A percentile compares a stretch with the other conserved stretches of the same genome.
These are phyloP conservation scores for Cynopterus brachyotis DNA, from an alignment of 2,113 vertebrate species.

Conservation along the genomic window DNA sequence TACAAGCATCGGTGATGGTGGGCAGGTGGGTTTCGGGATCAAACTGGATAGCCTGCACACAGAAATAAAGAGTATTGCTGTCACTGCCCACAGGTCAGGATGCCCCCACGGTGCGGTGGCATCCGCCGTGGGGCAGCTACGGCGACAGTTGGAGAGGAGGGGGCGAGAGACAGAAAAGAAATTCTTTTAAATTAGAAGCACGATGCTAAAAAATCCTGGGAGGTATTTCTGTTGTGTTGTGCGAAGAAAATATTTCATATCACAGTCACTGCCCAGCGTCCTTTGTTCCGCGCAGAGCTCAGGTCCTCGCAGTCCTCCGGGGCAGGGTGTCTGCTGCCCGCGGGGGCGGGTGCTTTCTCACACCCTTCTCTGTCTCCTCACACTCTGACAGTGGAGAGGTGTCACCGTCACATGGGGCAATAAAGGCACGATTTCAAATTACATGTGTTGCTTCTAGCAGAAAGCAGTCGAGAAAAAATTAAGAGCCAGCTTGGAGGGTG, in stretches of 20 bases:
- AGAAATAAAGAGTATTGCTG: constrained; percentile 78
- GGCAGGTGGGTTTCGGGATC: constrained; percentile 93
- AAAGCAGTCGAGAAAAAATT: not conserved
- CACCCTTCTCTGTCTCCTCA: not conserved
- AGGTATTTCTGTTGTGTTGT: not conserved
- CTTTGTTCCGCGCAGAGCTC: not conserved
- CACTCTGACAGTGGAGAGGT: not conserved
- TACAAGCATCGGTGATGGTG: constrained; percentile 90
- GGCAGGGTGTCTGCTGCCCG: not conserved
- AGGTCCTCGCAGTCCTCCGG: not conserved
- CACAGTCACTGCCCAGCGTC: not conserved
- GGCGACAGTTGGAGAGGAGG: constrained; percentile 71
- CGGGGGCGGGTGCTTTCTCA: not conserved
- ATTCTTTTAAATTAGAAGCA: constrained; percentile 59
- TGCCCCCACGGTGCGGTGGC: constrained; percentile 54
- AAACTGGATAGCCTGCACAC: constrained; percentile 93
- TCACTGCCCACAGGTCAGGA: constrained; percentile 67
- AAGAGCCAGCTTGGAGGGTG: not conserved
- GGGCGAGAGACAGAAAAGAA: not conserved
- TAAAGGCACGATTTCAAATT: not conserved
- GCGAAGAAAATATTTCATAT: not conserved
- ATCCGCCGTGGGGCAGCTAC: constrained; percentile 62
- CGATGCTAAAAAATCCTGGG: constrained; percentile 37
- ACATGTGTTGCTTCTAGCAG: not conserved
- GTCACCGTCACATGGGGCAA: not conserved